Conservation (phyloP, 2,113 vertebrate genomes). For the Illadopsis cleaveri region DNA sequence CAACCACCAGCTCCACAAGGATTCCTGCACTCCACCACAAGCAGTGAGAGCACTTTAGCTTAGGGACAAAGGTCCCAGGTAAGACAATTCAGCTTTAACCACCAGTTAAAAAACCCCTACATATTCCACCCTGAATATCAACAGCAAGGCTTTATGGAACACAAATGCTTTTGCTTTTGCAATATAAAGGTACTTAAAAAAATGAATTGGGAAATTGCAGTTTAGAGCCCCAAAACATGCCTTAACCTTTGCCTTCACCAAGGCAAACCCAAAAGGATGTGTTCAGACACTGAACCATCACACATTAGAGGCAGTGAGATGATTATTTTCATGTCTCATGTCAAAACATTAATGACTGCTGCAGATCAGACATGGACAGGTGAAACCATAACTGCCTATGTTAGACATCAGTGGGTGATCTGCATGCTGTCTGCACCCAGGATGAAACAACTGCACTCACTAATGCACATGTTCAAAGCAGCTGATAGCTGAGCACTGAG, state of each 20-base stretch:
- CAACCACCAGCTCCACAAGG: not conserved
- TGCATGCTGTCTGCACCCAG: not conserved
- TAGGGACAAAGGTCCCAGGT: not conserved
- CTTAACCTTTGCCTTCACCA: not conserved
- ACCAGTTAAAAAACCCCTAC: fast-evolving
- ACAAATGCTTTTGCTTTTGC: not conserved
- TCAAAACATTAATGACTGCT: not conserved
- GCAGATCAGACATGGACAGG: not conserved
- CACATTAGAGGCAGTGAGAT: not conserved
- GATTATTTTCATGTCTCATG: not conserved
- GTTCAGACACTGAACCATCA: not conserved
- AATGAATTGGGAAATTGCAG: not conserved
- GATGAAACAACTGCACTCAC: not conserved
- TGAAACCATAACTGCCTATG: not conserved
- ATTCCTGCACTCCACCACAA: not conserved
- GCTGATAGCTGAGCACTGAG: not conserved
- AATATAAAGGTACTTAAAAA: not conserved
- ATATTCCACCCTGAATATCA: not conserved
- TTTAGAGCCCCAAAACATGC: not conserved
- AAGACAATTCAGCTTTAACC: not conserved
- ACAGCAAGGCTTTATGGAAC: not conserved
- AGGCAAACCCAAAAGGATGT: not conserved
- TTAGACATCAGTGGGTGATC: not conserved
- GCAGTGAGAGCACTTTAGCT: not conserved
- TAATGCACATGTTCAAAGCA: not conserved